Evolutionary conservation across 1,140 invertebrate genomes (phyloP).

Genomic region (Zaprionus ghesquierei): DNA sequence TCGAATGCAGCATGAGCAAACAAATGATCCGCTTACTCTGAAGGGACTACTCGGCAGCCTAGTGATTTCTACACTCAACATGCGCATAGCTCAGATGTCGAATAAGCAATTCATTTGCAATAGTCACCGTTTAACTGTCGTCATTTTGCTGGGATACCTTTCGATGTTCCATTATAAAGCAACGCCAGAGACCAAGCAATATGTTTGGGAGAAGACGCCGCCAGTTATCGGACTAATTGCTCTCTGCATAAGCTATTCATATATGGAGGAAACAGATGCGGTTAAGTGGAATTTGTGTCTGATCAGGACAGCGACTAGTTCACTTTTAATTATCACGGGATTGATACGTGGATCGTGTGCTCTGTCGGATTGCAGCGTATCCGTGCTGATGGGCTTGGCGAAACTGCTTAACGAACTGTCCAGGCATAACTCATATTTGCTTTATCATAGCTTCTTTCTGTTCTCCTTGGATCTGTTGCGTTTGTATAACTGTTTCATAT

Average conservation of each 20-base stretch:
- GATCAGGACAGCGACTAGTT: neutral
- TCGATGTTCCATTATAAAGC: neutral
- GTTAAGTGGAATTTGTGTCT: neutral
- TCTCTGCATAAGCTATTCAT: neutral
- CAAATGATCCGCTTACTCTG: neutral
- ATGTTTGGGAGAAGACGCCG: neutral
- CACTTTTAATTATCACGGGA: neutral
- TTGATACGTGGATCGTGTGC: neutral
- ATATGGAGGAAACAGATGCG: neutral
- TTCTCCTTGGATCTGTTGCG: neutral
- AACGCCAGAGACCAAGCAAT: neutral
- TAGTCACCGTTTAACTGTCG: neutral
- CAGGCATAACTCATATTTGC: neutral
- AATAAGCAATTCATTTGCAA: neutral
- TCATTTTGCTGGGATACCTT: neutral
- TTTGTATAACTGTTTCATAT: neutral
- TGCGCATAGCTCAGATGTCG: neutral
- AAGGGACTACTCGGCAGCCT: neutral
- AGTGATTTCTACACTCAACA: neutral
- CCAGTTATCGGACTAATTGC: neutral
- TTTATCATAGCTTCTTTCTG: constrained; percentile 4
- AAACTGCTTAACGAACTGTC: constrained; percentile 8
- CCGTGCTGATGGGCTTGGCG: neutral
- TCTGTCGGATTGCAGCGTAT: neutral
- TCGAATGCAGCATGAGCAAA: neutral